Evolutionary conservation across 2,888 invertebrate genomes (phyloP), one percentile per base, ranked within the genome.

Genomic region (Glaucopsyche alexis): DNA sequence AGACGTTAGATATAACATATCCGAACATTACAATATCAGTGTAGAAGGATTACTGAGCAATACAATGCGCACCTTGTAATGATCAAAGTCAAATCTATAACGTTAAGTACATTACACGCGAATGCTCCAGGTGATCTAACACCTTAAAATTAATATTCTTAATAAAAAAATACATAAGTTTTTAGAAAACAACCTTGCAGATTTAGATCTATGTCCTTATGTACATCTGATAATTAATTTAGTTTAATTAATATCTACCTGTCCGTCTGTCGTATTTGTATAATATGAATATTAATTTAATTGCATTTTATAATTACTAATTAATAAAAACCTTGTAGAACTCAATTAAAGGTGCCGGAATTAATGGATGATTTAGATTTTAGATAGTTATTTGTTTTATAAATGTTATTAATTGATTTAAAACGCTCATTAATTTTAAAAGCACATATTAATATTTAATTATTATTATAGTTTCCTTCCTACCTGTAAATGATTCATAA

Each of bases 391-490:
- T 60, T 60, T 29, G 29, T 38, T 29, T 4, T 29, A 29, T 60
- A 60, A 60, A 60, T 60, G 52, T 60, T 60, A 60, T 60, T 29
- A 60, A 60, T 60, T 60, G 13, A 13, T 29, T 47, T 47, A 47
- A 47, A 60, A 60, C 1, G 55, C 42, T 19, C 5, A 55, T 19
- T 52, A 52, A 52, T 52, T 52, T 16, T 9, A 16, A 16, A 52
- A 16, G 16, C 9, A 16, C 52, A 7, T 29, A 29, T 29, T 52
- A 16, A 52, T 52, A 11, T 16, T 19, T 55, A 55, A 55, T 19
- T 55, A 6, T 55, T 8, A 60, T 14, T 29, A 29, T 29, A 47
- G 11, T 13, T 47, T 47, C 47, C 13, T 60, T 60, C 29, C 60
- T 13, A 29, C 60, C 29, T 60, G 11, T 38, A 13, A 13, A 60